A percentile compares a stretch with the other conserved stretches of the same genome.
These are phyloP conservation scores for Nephrocerus scutellatus DNA, from an alignment of 2,888 invertebrate species.

Conservation along the genomic window DNA sequence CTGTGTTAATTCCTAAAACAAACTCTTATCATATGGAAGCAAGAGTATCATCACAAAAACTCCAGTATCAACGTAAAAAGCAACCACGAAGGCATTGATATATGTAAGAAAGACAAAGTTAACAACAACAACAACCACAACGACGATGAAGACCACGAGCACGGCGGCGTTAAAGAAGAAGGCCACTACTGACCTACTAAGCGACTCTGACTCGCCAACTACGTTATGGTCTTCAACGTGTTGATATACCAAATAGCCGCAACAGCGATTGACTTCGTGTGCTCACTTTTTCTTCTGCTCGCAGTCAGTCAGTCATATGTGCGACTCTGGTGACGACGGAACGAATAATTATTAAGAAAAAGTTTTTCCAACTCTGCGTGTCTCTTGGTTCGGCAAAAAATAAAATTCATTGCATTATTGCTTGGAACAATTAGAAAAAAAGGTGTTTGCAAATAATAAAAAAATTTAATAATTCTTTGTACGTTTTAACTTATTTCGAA, in stretches of 20 bases:
- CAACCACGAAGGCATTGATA: constrained; percentile 23
- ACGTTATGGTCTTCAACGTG: constrained; percentile 13
- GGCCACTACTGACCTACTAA: constrained; percentile 47
- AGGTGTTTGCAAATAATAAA: not conserved
- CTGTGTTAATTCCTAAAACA: too few relatives aligned
- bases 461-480: not conserved
- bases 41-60: constrained; percentile 15
- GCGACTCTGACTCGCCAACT: constrained; percentile 20
- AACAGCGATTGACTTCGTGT: constrained; percentile 7
- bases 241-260: too few relatives aligned
- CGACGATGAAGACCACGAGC: constrained; percentile 21
- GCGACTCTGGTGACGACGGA: constrained; percentile 5
- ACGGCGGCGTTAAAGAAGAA: constrained; percentile 22
- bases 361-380: constrained; percentile 33
- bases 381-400: too few relatives aligned
- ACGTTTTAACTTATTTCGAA: not conserved
- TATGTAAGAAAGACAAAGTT: constrained; percentile 23
- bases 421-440: too few relatives aligned
- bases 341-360: constrained; percentile 45
- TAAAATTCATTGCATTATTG: too few relatives aligned
- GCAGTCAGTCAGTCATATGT: constrained; percentile 2
- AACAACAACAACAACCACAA: constrained; percentile 16
- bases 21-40: too few relatives aligned
- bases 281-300: constrained; percentile 14
- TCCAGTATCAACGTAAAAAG: constrained; percentile 19